Evolutionary conservation across 2,113 vertebrate species (phyloP).

Genomic region (Notothenia coriiceps): DNA sequence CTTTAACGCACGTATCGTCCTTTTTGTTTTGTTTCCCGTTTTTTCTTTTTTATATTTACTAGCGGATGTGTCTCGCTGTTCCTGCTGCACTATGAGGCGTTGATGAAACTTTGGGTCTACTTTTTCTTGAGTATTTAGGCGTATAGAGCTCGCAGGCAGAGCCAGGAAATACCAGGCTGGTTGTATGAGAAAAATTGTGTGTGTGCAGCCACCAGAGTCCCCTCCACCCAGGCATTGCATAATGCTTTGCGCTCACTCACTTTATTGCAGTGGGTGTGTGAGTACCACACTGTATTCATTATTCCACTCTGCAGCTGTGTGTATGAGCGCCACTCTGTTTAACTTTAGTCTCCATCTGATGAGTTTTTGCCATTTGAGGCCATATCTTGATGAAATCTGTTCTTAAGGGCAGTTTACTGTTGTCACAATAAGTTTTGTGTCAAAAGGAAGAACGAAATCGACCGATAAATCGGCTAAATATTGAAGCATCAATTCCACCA

Average conservation of each 20-base stretch:
- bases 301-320: conserved; percentile 11
- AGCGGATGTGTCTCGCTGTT: conserved; percentile 28
- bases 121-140: conserved; percentile 60
- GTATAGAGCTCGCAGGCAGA: conserved; percentile 72
- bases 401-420: not conserved
- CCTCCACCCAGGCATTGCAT: conserved; percentile 45
- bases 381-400: not conserved
- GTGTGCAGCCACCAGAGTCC: conserved; percentile 37
- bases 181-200: conserved; percentile 78
- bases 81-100: conserved; percentile 46
- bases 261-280: not conserved
- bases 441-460: not conserved
- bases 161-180: conserved; percentile 93
- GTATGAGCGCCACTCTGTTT: not conserved
- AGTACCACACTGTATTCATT: not conserved
- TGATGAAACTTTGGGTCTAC: conserved; percentile 63
- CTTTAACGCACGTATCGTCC: conserved; percentile 27
- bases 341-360: not conserved
- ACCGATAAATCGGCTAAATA: not conserved
- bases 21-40: conserved; percentile 40
- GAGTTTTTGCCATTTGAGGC: not conserved
- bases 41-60: not conserved
- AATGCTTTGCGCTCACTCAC: conserved; percentile 24
- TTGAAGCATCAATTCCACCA: not conserved
- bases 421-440: not conserved